Conservation (phyloP, 2,113 vertebrate genomes). For the Leptodactylus fuscus region DNA sequence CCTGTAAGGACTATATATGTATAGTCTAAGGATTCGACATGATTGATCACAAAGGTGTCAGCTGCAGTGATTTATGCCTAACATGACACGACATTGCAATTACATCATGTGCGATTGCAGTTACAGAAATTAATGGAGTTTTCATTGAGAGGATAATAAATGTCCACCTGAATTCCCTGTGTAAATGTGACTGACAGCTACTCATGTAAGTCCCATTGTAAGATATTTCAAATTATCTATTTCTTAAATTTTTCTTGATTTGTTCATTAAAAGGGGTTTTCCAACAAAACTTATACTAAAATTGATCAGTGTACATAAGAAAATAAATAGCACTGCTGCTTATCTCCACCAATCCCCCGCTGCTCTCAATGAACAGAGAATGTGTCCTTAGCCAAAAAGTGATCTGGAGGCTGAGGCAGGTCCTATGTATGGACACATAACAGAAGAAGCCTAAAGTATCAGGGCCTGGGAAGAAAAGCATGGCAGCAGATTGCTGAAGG, state of each 20-base stretch:
- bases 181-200: not conserved
- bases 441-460: no score
- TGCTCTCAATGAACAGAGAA: no score
- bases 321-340: no score
- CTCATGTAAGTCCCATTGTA: not conserved
- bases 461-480: no score
- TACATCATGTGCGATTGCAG: not conserved
- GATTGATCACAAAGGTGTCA: not conserved
- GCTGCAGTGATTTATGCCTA: not conserved
- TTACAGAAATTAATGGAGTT: slow-evolving; percentile 6
- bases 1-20: not conserved
- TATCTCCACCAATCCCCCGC: no score
- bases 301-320: no score
- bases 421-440: no score
- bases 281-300: no score
- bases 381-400: no score
- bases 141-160: not conserved
- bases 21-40: not conserved
- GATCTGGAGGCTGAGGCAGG: no score
- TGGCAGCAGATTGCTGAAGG: no score
- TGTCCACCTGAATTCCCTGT: not conserved
- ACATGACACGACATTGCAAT: slow-evolving; percentile 2
- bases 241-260: not conserved
- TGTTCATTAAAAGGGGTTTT: no score
- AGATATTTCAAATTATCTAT: not conserved